Evolutionary conservation across 2,797 vertebrate species (phyloP).

Genomic region (Sebastolobus alascanus): DNA sequence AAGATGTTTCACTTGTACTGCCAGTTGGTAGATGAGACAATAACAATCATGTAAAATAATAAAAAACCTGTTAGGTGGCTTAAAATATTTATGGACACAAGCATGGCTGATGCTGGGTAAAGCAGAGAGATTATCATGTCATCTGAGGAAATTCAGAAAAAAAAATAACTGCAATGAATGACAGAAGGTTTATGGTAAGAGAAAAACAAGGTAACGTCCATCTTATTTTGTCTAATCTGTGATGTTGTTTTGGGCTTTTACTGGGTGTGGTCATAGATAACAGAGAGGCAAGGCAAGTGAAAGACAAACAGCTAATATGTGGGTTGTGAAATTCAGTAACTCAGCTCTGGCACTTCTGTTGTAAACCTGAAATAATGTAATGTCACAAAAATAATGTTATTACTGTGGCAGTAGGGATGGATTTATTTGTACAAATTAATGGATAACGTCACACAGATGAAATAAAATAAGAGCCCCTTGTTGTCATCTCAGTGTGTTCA

Average conservation of each 20-base stretch:
- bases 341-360: neutral
- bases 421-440: neutral
- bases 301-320: constrained; percentile 6
- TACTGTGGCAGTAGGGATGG: neutral
- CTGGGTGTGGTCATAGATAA: constrained; percentile 63
- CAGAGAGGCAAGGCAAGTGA: constrained; percentile 23
- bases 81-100: neutral
- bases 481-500: neutral
- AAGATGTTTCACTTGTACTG: neutral
- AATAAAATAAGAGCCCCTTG: neutral
- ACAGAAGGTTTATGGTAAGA: neutral
- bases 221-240: constrained; percentile 1
- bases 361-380: neutral
- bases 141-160: neutral
- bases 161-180: constrained; percentile 6
- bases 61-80: constrained; percentile 17
- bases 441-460: neutral
- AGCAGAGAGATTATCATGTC: neutral
- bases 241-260: constrained; percentile 28
- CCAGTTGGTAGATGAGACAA: neutral
- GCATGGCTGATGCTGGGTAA: neutral
- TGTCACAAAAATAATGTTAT: neutral
- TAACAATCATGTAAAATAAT: neutral
- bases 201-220: neutral
- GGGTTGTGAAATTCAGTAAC: constrained; percentile 5